Evolutionary conservation across 2,113 vertebrate species (phyloP), one percentile per base, ranked within the genome.

Genomic region (Cyprinodon tularosa): DNA sequence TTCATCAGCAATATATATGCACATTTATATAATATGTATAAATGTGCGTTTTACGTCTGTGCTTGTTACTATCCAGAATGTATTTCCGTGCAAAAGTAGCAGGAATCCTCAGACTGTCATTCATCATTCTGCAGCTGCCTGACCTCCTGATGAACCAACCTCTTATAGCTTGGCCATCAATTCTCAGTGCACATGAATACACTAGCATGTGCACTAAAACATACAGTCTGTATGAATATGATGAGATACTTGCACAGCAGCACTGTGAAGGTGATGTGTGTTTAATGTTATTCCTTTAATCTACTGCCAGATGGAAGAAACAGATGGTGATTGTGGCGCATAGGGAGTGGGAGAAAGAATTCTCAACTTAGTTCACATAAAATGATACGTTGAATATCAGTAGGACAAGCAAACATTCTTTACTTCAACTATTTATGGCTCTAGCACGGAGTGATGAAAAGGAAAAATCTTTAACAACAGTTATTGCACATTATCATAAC

Each of bases 31-130:
- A 29, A 29, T 29, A 1, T 29, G 29, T 29, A 29, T 29, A 29
- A 29, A 29, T 29, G 29, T 29, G 29, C 1, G 29, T 29, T 29
- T 29, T 45, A 37, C 36, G 11, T 63, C 38, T 11, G 3, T 0
- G 12, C 3, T 12, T 72, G 84, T 82, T 81, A 40, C 89, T 68
- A 86, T 92, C 93, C 88, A 88, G 93, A 94, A 97, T 97, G 96
- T 95, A 96, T 96, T 97, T 96, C 95, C 94, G 94, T 96, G 96
- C 96, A 96, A 97, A 96, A 98, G 96, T 96, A 97, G 96, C 94
- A 88, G 93, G 96, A 95, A 94, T 94, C 94, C 94, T 93, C 93
- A 95, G 94, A 95, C 94, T 91, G 77, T 72, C 94, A 96, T 96
- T 95, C 95, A 96, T 92, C 89, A 77, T 74, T 86, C 82, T 80